Evolutionary conservation across 2,888 invertebrate genomes (phyloP).

Genomic region (Trichacis sp.): DNA sequence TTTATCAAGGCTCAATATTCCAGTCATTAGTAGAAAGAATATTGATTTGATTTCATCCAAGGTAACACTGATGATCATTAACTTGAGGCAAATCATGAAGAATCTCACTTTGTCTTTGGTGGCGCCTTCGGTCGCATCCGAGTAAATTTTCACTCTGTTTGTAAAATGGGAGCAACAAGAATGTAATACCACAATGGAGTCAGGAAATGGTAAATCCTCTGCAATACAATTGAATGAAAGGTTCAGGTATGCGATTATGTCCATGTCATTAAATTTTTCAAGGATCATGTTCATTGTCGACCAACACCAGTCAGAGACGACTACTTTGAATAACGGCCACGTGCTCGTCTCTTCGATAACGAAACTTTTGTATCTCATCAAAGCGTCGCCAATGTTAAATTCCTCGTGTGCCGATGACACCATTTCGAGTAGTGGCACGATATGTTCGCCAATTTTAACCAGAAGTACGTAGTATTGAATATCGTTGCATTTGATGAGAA

Average conservation of each 20-base stretch:
- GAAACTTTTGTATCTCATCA: not conserved
- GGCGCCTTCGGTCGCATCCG: not conserved
- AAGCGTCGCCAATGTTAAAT: not conserved
- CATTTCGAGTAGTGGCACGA: not conserved
- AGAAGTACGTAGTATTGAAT: not conserved
- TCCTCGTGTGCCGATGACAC: not conserved
- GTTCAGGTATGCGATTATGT: conserved; percentile 9
- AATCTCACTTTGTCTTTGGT: not conserved
- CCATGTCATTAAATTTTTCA: conserved; percentile 12
- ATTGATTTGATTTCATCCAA: not conserved
- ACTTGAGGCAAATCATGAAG: not conserved
- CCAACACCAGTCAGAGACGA: conserved; percentile 18
- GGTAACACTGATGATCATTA: not conserved
- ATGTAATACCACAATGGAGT: not conserved
- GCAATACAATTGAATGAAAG: not conserved
- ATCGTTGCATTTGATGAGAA: not conserved
- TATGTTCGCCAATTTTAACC: not conserved
- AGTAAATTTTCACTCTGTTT: not conserved
- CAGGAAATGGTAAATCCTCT: not conserved
- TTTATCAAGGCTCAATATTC: no score
- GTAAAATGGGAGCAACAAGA: conserved; percentile 9
- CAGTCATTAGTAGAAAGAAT: not conserved
- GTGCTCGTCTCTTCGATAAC: not conserved
- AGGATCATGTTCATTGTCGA: conserved; percentile 8
- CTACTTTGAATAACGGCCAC: conserved; percentile 9